Evolutionary conservation across 1,140 invertebrate genomes (phyloP), one percentile per base, ranked within the genome.

Genomic region (Drosophila watanabei): DNA sequence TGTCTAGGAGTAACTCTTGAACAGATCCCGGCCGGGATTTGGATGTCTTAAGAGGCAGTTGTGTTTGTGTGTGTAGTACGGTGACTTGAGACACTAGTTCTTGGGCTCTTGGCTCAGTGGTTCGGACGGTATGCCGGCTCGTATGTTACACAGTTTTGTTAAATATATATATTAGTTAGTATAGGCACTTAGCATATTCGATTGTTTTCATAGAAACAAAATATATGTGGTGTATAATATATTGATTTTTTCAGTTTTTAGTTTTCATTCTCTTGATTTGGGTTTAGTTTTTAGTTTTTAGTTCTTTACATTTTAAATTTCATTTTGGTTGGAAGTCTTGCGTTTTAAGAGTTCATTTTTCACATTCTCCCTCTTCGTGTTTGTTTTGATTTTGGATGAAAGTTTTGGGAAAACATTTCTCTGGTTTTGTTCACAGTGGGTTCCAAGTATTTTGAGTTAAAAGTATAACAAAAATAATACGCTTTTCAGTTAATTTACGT

Each of bases 131-230:
- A 68, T 56, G 20, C 49, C 63, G 7, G 18, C 63, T 73, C 46
- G 56, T 43, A 32, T 73, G 37, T 73, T 61, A 73, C 71, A 73
- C 64, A 33, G 43, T 48, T 63, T 63, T 39, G 20, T 57, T 57
- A 39, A 39, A 54, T 30, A 35, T 73, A 73, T 69, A 82, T 61
- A 85, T 73, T 76, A 78, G 82, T 89, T 88, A 89, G 85, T 89
- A 89, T 88, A 88, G 85, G 85, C 85, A 88, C 85, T 88, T 88
- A 88, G 85, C 85, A 81, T 88, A 88, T 88, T 88, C 85, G 85
- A 88, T 88, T 89, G 84, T 88, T 88, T 88, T 89, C 81, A 89
- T 88, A 88, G 84, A 89, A 88, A 89, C 84, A 89, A 88, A 89
- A 72, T 81, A 88, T 79, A 79, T 84, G 71, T 80, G 78, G 71